phyloP scores from a whole-genome alignment of 2,888 invertebrate genomes.

The Xylophagus ater region DNA sequence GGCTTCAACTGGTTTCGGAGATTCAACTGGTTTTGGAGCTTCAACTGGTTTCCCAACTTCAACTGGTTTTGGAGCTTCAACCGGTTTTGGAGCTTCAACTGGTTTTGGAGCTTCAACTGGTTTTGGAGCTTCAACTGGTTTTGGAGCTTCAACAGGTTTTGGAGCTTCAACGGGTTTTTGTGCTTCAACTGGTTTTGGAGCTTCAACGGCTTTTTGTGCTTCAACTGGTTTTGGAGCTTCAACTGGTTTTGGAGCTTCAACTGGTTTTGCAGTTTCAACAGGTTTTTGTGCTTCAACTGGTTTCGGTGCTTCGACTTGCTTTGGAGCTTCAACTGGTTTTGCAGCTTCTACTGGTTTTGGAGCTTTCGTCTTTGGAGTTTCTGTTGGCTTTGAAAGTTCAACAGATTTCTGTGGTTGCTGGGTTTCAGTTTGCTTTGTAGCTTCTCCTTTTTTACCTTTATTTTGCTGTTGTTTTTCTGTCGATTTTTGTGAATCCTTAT shows the following conservation, averaged over 20 bases:
- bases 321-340: constrained; percentile 85
- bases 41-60: constrained; percentile 15
- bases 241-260: constrained; percentile 6
- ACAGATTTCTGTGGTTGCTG: constrained; percentile 56
- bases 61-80: not conserved
- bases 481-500: not conserved
- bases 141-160: constrained; percentile 77
- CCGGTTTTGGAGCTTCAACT: not conserved
- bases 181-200: constrained; percentile 85
- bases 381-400: constrained; percentile 44
- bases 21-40: constrained; percentile 18
- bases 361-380: too few relatives aligned
- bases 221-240: constrained; percentile 62
- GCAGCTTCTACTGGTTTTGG: constrained; percentile 67
- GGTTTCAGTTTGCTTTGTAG: constrained; percentile 72
- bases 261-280: not conserved
- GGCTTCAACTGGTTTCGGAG: constrained; percentile 41
- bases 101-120: constrained; percentile 2
- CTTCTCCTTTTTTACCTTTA: constrained; percentile 84
- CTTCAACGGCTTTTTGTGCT: constrained; percentile 79
- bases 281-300: constrained; percentile 1
- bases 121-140: constrained; percentile 46
- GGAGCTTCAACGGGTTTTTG: constrained; percentile 56
- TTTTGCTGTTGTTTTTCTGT: not conserved
- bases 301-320: constrained; percentile 51